Evolutionary conservation across 2,113 vertebrate species (phyloP), one percentile per base, ranked within the genome.

Genomic region (Glaucidium brasilianum): DNA sequence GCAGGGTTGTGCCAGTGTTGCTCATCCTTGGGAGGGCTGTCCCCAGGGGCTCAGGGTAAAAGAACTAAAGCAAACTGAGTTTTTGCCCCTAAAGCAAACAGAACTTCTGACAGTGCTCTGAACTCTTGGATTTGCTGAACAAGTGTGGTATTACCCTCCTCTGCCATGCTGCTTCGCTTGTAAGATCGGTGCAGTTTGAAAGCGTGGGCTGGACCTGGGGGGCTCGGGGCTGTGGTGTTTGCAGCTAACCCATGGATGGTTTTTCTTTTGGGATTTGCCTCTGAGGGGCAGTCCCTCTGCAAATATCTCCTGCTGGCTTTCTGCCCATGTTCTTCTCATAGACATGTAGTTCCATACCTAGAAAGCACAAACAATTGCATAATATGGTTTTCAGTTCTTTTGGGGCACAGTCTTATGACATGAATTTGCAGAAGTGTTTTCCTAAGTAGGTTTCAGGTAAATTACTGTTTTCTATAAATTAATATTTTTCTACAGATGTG

Each of bases 391-490:
- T 32, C 43, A 30, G 52, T 47, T 72, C 34, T 94, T 91, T 72
- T 58, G 11, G 15, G 58, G 63, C 53, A 23, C 29, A 43, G 23
- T 39, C 67, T 71, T 59, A 53, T 15, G 26, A 67, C 10, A 56
- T 34, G 45, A 56, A 80, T 93, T 84, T 84, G 45, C 50, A 85
- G 37, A 78, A 89, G 12, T 66, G 58, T 89, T 96, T 89, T 91
- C 45, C 81, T 87, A 58, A 68, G 26, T 58, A 75, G 45, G 32
- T 50, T 92, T 96, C 85, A 88, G 76, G 80, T 89, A 85, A 85
- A 96, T 94, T 89, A 82, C 77, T 58, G 14, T 81, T 96, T 96
- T 79, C 50, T 78, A 52, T 55, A 92, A 91, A 92, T 89, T 82
- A 94, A 64, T 89, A 45, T 84, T 85, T 91, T 89, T 89, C 69